Evolutionary conservation across 2,888 invertebrate species (phyloP).

Genomic region (Platypus cylindrus): DNA sequence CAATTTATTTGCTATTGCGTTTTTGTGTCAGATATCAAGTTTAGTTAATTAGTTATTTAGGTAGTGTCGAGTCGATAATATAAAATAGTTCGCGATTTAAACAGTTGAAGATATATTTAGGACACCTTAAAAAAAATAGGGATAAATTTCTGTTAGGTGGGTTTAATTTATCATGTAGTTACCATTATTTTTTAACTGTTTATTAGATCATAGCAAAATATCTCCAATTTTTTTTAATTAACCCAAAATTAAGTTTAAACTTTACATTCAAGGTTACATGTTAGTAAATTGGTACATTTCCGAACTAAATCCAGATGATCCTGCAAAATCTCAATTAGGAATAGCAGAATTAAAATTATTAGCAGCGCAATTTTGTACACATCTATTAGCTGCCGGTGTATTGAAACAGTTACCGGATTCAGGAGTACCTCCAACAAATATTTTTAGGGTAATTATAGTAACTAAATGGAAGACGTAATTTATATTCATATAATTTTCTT

Average conservation of each 20-base stretch:
- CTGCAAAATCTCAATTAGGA: slow-evolving; percentile 48
- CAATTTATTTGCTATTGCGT: too few relatives aligned
- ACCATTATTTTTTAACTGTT: neutral
- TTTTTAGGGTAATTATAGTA: slow-evolving; percentile 51
- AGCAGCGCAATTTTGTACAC: slow-evolving; percentile 74
- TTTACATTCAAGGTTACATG: slow-evolving; percentile 61
- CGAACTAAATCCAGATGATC: slow-evolving; percentile 50
- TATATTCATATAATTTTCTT: slow-evolving; percentile 23
- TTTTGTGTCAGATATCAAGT: too few relatives aligned
- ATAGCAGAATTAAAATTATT: slow-evolving; percentile 63
- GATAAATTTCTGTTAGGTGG: too few relatives aligned
- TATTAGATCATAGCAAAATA: neutral
- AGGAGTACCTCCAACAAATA: slow-evolving; percentile 49
- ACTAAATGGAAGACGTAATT: slow-evolving; percentile 2
- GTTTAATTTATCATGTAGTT: too few relatives aligned
- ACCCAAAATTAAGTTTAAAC: neutral
- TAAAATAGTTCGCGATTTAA: too few relatives aligned
- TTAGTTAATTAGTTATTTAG: too few relatives aligned
- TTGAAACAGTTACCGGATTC: slow-evolving; percentile 67
- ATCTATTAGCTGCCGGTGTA: slow-evolving; percentile 77
- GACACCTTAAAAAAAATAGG: too few relatives aligned
- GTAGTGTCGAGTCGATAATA: too few relatives aligned
- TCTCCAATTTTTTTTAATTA: neutral
- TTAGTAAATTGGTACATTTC: slow-evolving; percentile 81
- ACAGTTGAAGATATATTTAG: too few relatives aligned